Evolutionary conservation across 2,888 invertebrate species (phyloP).

Genomic region (Elmis aenea): DNA sequence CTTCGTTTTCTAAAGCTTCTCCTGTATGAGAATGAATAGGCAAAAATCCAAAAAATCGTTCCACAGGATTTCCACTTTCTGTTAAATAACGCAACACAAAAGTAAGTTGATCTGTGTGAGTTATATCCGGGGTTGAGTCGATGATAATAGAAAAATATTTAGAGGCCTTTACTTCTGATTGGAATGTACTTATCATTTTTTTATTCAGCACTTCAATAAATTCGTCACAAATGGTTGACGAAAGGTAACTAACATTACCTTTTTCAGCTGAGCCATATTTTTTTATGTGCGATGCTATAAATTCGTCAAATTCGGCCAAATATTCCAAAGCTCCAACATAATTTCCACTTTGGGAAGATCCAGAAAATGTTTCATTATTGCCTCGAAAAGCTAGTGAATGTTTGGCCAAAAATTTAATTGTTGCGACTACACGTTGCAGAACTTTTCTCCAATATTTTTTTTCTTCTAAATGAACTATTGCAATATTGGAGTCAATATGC

Average conservation of each 20-base stretch:
- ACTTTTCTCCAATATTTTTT: background rate
- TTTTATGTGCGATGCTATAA: slow-evolving; percentile 3
- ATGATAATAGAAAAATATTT: slow-evolving; percentile 19
- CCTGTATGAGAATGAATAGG: slow-evolving; percentile 23
- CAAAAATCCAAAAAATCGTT: slow-evolving; percentile 23
- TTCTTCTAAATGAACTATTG: background rate
- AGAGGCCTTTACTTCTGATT: slow-evolving; percentile 11
- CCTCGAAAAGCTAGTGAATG: background rate
- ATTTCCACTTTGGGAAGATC: background rate
- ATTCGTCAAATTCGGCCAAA: background rate
- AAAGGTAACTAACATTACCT: slow-evolving; percentile 9
- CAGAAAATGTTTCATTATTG: background rate
- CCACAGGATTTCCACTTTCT: slow-evolving; percentile 11
- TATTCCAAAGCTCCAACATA: background rate
- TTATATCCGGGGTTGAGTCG: slow-evolving; percentile 20
- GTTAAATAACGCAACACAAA: slow-evolving; percentile 10
- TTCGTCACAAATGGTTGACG: slow-evolving; percentile 14
- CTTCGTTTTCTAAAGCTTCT: slow-evolving; percentile 13
- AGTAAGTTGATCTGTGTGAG: slow-evolving; percentile 19
- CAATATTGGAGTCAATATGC: background rate
- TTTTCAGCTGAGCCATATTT: slow-evolving; percentile 6
- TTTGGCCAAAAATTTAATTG: background rate
- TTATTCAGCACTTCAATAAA: slow-evolving; percentile 12
- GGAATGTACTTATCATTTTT: slow-evolving; percentile 6
- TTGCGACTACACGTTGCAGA: background rate